Percentiles rank a stretch among this genome's conserved stretches.
Evolutionary conservation across 2,113 vertebrate genomes (phyloP).

Genomic region (Circaetus gallicus): DNA sequence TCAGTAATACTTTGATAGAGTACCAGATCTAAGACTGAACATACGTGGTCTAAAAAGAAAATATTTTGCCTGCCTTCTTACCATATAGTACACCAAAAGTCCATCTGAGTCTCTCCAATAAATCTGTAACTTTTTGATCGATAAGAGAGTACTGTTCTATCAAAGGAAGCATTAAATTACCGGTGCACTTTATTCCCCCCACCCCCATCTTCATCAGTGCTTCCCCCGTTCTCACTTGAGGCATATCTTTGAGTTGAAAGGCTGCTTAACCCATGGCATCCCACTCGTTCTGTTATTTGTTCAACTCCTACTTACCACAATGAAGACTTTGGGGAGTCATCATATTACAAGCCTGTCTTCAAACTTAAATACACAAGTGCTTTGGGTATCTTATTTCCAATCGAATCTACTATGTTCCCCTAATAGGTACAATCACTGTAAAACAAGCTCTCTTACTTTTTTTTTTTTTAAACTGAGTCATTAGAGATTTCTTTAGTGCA

Average conservation of each 20-base stretch:
- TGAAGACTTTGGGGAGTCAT: slow-evolving; percentile 19
- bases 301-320: background rate
- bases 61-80: background rate
- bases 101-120: background rate
- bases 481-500: slow-evolving; percentile 13
- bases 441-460: slow-evolving; percentile 18
- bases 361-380: slow-evolving; percentile 7
- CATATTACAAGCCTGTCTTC: background rate
- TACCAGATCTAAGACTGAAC: background rate
- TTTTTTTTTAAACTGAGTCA: background rate
- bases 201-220: background rate
- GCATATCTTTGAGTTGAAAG: background rate
- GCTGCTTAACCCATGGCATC: slow-evolving; percentile 41
- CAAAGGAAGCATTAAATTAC: slow-evolving; percentile 20
- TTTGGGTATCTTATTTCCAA: slow-evolving; percentile 39
- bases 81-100: background rate
- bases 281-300: background rate
- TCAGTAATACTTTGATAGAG: background rate
- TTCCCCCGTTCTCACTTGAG: background rate
- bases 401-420: background rate
- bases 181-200: background rate
- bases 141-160: background rate
- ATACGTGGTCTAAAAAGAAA: background rate
- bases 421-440: slow-evolving; percentile 30
- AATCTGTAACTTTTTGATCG: slow-evolving; percentile 6